A percentile compares a stretch with the other conserved stretches of the same genome.
Evolutionary conservation across 1,140 invertebrate species (phyloP).

Genomic region (Asobara japonica): DNA sequence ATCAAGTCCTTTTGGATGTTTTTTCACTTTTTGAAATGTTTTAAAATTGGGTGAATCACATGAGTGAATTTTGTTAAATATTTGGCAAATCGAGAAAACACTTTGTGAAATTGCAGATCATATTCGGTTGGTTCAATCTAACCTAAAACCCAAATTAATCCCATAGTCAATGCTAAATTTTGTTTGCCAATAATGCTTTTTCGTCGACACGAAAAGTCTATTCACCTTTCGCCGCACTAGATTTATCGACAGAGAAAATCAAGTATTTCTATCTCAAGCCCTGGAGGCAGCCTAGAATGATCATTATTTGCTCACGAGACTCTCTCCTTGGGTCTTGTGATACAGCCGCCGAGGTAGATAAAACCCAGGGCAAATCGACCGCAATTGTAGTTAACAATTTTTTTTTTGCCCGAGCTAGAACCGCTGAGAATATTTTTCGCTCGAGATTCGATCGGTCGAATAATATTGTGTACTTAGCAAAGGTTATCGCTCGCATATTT

Average conservation of each 20-base stretch:
- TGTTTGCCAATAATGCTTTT: too few relatives aligned
- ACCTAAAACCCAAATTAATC: too few relatives aligned
- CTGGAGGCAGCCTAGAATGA: not conserved
- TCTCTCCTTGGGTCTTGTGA: not conserved
- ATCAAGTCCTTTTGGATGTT: too few relatives aligned
- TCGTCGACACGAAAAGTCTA: not conserved
- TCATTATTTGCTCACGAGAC: not conserved
- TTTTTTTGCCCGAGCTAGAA: too few relatives aligned
- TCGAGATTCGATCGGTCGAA: not conserved
- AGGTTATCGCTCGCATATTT: not conserved
- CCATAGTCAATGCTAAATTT: too few relatives aligned
- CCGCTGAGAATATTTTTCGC: not conserved
- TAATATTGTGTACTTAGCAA: not conserved
- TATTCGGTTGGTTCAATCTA: too few relatives aligned
- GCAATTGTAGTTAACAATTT: not conserved
- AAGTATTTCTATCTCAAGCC: not conserved
- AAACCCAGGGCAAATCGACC: not conserved
- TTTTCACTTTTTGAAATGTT: too few relatives aligned
- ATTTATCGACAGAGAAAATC: not conserved
- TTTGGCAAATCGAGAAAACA: too few relatives aligned
- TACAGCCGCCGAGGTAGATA: not conserved
- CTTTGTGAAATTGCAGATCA: too few relatives aligned
- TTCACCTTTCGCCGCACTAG: not conserved
- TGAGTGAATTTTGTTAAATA: too few relatives aligned
- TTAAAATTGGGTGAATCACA: too few relatives aligned